Evolutionary conservation across 2,888 invertebrate species (phyloP).

Genomic region (Dryobota labecula): DNA sequence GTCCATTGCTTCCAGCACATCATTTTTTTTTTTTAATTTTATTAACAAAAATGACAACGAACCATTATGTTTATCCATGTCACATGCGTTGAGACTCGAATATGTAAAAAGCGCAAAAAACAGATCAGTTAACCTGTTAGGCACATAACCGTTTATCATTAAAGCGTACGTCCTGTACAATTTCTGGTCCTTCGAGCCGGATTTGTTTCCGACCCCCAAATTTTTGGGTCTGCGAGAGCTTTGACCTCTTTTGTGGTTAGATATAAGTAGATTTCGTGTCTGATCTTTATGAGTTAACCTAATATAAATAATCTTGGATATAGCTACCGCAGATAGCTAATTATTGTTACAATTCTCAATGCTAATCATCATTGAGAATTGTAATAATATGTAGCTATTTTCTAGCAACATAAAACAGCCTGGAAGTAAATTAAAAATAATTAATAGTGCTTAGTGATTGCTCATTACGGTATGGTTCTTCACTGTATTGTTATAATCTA

Average conservation of each 20-base stretch:
- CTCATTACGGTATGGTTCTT: neutral
- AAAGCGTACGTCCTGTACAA: slow-evolving; percentile 14
- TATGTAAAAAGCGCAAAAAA: slow-evolving; percentile 15
- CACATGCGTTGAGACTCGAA: slow-evolving; percentile 4
- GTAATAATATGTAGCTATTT: too few relatives aligned
- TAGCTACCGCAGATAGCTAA: neutral
- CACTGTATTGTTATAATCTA: neutral
- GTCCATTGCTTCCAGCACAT: neutral
- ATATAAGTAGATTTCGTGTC: neutral
- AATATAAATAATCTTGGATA: neutral
- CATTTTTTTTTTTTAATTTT: neutral
- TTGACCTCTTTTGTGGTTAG: slow-evolving; percentile 15
- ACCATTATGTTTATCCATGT: neutral
- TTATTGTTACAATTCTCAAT: neutral
- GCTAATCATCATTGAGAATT: neutral
- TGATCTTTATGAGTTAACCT: neutral
- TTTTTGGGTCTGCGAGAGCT: slow-evolving; percentile 11
- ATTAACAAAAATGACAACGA: neutral
- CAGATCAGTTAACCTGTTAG: slow-evolving; percentile 25
- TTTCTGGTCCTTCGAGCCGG: slow-evolving; percentile 26
- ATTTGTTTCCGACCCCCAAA: slow-evolving; percentile 25
- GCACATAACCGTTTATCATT: slow-evolving; percentile 36
- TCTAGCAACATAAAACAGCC: neutral
- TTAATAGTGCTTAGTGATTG: neutral
- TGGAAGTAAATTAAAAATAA: neutral